These are phyloP conservation scores for Melieria picta DNA, from an alignment of 2,888 invertebrate genomes.

Conservation along the genomic window DNA sequence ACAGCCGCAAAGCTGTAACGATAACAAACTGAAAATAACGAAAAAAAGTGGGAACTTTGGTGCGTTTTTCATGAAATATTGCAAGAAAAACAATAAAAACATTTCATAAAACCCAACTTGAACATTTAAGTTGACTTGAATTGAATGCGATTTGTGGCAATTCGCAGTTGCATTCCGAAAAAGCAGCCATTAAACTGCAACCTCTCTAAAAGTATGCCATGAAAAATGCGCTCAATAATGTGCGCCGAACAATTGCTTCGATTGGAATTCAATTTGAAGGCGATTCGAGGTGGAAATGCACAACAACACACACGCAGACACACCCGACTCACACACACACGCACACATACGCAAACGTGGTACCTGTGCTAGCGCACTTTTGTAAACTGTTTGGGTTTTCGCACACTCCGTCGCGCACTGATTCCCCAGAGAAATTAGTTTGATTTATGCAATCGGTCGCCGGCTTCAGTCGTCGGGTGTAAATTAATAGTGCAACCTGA, in stretches of 20 bases:
- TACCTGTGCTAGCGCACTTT: background rate
- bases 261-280: constrained; percentile 20
- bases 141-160: too few relatives aligned
- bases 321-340: background rate
- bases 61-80: too few relatives aligned
- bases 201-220: too few relatives aligned
- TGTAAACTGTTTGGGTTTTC: background rate
- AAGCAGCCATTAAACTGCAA: background rate
- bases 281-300: background rate
- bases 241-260: constrained; percentile 7
- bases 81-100: too few relatives aligned
- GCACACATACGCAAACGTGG: background rate
- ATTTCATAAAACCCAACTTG: too few relatives aligned
- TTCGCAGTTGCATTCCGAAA: background rate
- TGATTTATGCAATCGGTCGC: constrained; percentile 43
- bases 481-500: constrained; percentile 6
- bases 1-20: too few relatives aligned
- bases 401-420: background rate
- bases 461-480: constrained; percentile 1
- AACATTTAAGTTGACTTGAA: too few relatives aligned
- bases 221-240: too few relatives aligned
- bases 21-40: too few relatives aligned
- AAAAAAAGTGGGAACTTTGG: too few relatives aligned
- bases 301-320: background rate
- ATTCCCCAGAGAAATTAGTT: constrained; percentile 49